A percentile compares a stretch with the other conserved stretches of the same genome.
These are phyloP conservation scores for Podarcis siculus DNA, from an alignment of 2,797 vertebrate species.

Conservation along the genomic window DNA sequence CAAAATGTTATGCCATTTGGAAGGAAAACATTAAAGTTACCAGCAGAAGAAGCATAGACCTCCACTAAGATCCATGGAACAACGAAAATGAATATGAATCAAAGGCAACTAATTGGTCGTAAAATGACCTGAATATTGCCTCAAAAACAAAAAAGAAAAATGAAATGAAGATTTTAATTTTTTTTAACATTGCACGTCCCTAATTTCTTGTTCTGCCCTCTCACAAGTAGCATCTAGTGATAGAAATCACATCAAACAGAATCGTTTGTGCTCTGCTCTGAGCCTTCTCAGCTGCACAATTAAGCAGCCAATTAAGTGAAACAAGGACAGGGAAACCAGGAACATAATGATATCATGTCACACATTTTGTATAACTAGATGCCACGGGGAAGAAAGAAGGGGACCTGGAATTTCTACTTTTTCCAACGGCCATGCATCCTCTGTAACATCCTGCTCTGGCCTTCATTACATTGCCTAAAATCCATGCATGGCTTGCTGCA, in stretches of 20 bases:
- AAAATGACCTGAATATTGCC: not conserved
- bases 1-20: not conserved
- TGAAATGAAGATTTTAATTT: not conserved
- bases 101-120: not conserved
- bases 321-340: not conserved
- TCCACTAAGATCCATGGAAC: not conserved
- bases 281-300: not conserved
- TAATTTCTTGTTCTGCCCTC: not conserved
- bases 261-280: not conserved
- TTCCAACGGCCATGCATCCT: not conserved
- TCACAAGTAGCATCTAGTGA: not conserved
- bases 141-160: not conserved
- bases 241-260: not conserved
- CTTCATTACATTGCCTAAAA: not conserved
- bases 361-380: not conserved
- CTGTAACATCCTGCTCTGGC: too few relatives aligned
- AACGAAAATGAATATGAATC: not conserved
- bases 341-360: not conserved
- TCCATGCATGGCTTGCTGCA: not conserved
- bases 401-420: not conserved
- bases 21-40: not conserved
- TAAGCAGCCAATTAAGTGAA: not conserved
- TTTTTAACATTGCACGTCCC: not conserved
- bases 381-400: not conserved
- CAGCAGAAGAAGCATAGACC: not conserved